phyloP scores from a whole-genome alignment of 2,888 invertebrate genomes.

The Desoria tigrina region DNA sequence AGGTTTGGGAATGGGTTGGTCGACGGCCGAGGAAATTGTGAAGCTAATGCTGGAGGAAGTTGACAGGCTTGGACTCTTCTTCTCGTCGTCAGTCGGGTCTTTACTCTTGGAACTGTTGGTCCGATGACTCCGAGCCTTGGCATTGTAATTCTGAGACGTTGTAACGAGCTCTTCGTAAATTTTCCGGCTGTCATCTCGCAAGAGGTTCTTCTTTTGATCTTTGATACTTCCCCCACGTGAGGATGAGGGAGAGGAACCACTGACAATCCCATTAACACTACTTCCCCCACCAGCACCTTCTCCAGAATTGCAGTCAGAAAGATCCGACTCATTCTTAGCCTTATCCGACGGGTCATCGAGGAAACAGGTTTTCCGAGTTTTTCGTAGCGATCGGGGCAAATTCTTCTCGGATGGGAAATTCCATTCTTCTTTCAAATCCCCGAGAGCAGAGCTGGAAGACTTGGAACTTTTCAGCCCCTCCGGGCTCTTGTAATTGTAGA shows the following conservation, averaged over 20 bases:
- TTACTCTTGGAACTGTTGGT: background rate
- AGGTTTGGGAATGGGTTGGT: constrained; percentile 17
- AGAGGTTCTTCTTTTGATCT: constrained; percentile 11
- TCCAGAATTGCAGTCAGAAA: constrained; percentile 17
- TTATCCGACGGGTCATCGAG: constrained; percentile 38
- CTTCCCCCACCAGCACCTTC: constrained; percentile 5
- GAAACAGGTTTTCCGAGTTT: constrained; percentile 52
- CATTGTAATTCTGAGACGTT: constrained; percentile 21
- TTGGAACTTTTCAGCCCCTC: background rate
- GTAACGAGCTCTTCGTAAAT: constrained; percentile 42
- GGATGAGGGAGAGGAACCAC: background rate
- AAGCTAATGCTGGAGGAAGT: constrained; percentile 35
- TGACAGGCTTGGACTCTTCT: constrained; percentile 10
- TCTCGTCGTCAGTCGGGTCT: background rate
- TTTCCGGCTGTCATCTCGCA: constrained; percentile 33
- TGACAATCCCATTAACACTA: background rate
- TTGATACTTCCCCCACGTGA: background rate
- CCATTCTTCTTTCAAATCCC: constrained; percentile 46
- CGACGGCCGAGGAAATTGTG: constrained; percentile 6
- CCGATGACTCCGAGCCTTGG: background rate
- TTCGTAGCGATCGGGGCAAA: constrained; percentile 50
- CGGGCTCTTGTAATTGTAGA: constrained; percentile 19
- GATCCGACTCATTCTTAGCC: constrained; percentile 10
- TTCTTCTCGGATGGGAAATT: constrained; percentile 52
- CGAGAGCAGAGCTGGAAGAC: background rate